These are phyloP conservation scores for Poecilia wingei DNA, from an alignment of 2,797 vertebrate species.

Conservation along the genomic window DNA sequence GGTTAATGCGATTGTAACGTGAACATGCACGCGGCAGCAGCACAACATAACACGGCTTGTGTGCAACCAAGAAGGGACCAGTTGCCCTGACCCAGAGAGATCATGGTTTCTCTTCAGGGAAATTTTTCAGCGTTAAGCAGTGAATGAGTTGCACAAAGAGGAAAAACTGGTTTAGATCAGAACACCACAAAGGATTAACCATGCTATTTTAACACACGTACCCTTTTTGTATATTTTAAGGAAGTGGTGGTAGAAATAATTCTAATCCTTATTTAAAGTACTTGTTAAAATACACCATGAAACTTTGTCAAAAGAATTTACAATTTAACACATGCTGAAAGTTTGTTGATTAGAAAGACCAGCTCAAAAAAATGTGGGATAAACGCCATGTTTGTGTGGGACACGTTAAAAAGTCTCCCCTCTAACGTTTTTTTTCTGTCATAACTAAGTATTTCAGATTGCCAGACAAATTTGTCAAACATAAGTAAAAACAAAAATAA, in stretches of 20 bases:
- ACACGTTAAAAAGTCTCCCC: not conserved
- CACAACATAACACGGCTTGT: not conserved
- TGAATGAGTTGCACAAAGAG: conserved; percentile 14
- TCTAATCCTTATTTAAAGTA: not conserved
- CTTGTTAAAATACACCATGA: not conserved
- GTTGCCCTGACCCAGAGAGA: conserved; percentile 37
- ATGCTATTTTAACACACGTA: not conserved
- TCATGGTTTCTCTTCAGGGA: not conserved
- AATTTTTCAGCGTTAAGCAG: conserved; percentile 2
- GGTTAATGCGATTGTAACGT: conserved; percentile 20
- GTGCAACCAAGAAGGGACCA: conserved; percentile 17
- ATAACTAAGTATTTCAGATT: not conserved
- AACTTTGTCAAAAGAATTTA: not conserved
- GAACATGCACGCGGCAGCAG: conserved; percentile 2
- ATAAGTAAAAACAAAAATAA: not conserved
- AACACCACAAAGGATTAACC: not conserved
- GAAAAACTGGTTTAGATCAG: not conserved
- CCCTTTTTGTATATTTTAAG: not conserved
- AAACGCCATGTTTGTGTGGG: not conserved
- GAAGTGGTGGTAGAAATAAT: not conserved
- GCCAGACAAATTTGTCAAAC: not conserved
- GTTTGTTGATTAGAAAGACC: not conserved
- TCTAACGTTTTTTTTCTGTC: not conserved
- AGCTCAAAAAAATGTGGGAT: not conserved
- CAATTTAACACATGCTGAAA: not conserved